These are phyloP conservation scores for Tragelaphus eurycerus DNA, from an alignment of 2,797 vertebrate species.

Conservation along the genomic window DNA sequence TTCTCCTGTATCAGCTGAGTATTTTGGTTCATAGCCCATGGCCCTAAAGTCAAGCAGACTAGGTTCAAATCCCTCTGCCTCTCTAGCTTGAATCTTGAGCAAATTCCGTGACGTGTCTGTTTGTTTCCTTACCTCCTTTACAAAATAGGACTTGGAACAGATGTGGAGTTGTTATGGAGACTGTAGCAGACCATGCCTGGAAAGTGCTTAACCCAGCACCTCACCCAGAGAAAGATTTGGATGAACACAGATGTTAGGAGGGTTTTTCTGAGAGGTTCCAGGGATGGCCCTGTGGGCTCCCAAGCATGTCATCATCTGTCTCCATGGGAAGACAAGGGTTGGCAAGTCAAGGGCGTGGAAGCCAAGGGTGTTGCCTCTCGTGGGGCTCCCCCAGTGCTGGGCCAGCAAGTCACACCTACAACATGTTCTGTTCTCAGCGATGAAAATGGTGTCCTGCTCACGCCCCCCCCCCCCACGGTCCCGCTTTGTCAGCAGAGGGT, in stretches of 20 bases:
- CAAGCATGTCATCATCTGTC: not conserved
- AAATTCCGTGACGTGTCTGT: not conserved
- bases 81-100: not conserved
- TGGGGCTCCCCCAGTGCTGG: not conserved
- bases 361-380: not conserved
- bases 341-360: not conserved
- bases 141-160: not conserved
- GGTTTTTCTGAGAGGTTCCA: not conserved
- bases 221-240: not conserved
- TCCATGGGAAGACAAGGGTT: not conserved
- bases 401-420: not conserved
- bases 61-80: not conserved
- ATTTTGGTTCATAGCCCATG: not conserved
- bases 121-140: not conserved
- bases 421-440: not conserved
- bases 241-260: not conserved
- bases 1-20: not conserved
- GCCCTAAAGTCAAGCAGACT: not conserved
- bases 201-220: not conserved
- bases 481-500: not conserved
- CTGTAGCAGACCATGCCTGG: not conserved
- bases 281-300: not conserved
- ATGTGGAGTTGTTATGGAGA: not conserved
- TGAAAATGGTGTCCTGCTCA: not conserved
- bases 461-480: not conserved